Conservation (phyloP, 2,888 invertebrate genomes). For the Xanthia icteritia region DNA sequence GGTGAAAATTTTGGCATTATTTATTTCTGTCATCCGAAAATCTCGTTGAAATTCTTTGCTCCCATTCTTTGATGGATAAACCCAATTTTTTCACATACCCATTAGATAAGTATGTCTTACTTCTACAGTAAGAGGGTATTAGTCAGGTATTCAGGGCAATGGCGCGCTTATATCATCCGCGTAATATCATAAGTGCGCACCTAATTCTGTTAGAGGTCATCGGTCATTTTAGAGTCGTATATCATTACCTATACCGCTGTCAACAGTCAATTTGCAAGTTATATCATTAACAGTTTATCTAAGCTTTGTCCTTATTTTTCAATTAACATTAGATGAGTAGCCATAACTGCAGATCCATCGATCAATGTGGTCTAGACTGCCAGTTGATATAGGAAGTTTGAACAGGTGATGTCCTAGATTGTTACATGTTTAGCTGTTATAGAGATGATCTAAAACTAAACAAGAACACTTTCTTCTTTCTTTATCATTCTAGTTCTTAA, state of each 20-base stretch:
- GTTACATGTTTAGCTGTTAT: neutral
- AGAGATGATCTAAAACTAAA: neutral
- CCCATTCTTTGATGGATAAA: conserved; percentile 17
- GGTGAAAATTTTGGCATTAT: neutral
- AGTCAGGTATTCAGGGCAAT: conserved; percentile 76
- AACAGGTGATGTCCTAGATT: conserved; percentile 12
- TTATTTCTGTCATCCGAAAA: conserved; percentile 14
- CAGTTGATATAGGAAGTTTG: conserved; percentile 19
- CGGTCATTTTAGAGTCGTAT: conserved; percentile 64
- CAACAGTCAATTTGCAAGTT: conserved; percentile 70
- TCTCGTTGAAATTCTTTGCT: conserved; percentile 6
- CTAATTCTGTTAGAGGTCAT: conserved; percentile 67
- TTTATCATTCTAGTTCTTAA: neutral
- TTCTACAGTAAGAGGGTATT: conserved; percentile 58
- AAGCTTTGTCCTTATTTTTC: conserved; percentile 52
- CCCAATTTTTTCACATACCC: conserved; percentile 32
- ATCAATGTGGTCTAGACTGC: conserved; percentile 32
- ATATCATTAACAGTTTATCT: conserved; percentile 64
- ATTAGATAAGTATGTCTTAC: conserved; percentile 54
- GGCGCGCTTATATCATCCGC: conserved; percentile 74
- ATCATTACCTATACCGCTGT: conserved; percentile 66
- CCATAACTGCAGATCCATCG: conserved; percentile 25
- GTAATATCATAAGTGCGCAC: conserved; percentile 63
- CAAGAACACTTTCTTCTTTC: neutral
- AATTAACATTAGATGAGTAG: conserved; percentile 39